A percentile compares a stretch with the other conserved stretches of the same genome.
phyloP scores from a whole-genome alignment of 2,888 invertebrate species.

The Parthenolecanium corni region DNA sequence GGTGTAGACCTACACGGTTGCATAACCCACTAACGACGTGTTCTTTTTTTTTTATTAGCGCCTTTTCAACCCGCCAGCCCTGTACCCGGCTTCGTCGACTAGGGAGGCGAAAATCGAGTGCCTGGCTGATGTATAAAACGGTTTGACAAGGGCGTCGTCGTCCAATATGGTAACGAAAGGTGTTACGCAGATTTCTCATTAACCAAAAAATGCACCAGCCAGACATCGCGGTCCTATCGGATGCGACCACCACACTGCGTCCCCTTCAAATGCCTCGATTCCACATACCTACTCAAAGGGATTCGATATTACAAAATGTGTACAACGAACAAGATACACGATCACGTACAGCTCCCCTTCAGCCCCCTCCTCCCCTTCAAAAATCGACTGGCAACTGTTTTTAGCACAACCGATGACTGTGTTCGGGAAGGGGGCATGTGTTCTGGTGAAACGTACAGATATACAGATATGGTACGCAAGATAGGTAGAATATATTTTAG shows the following conservation, averaged over 20 bases:
- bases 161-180: neutral
- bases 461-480: too few relatives aligned
- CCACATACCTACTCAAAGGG: neutral
- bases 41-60: too few relatives aligned
- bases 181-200: neutral
- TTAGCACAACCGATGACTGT: neutral
- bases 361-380: too few relatives aligned
- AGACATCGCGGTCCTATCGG: neutral
- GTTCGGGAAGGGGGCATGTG: neutral
- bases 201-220: neutral
- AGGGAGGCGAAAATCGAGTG: too few relatives aligned
- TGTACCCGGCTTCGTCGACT: too few relatives aligned
- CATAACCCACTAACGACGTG: too few relatives aligned
- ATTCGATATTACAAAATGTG: too few relatives aligned
- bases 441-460: neutral
- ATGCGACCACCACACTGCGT: neutral
- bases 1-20: too few relatives aligned
- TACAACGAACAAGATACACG: too few relatives aligned
- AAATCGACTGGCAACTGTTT: constrained; percentile 1
- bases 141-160: neutral
- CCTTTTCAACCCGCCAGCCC: too few relatives aligned
- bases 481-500: too few relatives aligned
- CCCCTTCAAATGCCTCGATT: neutral
- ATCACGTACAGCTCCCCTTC: neutral
- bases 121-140: too few relatives aligned